Base-by-base conservation (phyloP, 2,888 invertebrate genomes). In the Hedya salicella region DNA sequence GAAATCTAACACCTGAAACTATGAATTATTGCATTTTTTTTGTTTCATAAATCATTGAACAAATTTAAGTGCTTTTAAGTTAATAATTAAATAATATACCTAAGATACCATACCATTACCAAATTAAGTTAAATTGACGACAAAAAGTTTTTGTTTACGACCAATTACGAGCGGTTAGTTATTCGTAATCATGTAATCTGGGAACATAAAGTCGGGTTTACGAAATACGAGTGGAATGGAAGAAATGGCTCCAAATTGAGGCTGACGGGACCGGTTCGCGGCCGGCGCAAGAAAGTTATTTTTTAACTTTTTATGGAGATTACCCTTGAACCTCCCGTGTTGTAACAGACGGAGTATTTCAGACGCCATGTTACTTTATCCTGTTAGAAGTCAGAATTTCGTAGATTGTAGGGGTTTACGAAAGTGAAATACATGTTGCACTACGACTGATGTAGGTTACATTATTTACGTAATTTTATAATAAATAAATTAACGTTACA, bases 171-270 rank as follows among this genome's bases (percentile, higher is more conserved):
- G 36, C 36, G 44, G 30, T 39, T 30, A 44, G 25, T 59, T 46
- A 48, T 60, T 30, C 39, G 65, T 60, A 53, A 66, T 66, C 30
- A 59, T 53, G 50, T 53, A 46, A 65, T 54, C 48, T 53, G 54
- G 14, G 44, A 61, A 16, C 42, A 54, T 54, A 40, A 54, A 61
- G 9, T n/a, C 25, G 32, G 25, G 16, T 52, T 59, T 36, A 57
- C 49, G 57, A 60, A 65, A 60, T 65, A 60, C 30, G 53, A 61
- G 42, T 49, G 61, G 66, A 66, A 66, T 66, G 66, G 54, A 60
- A 61, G 66, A 66, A 66, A 66, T 66, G 61, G 61, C 60, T 61
- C 61, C 54, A 61, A 66, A 66, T 66, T 66, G 66, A 61, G 53
- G 42, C 42, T 14, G 48, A 25, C 48, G 40, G n/a, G 44, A 66